Conservation (phyloP, 2,888 invertebrate species). For the Protonemura montana region DNA sequence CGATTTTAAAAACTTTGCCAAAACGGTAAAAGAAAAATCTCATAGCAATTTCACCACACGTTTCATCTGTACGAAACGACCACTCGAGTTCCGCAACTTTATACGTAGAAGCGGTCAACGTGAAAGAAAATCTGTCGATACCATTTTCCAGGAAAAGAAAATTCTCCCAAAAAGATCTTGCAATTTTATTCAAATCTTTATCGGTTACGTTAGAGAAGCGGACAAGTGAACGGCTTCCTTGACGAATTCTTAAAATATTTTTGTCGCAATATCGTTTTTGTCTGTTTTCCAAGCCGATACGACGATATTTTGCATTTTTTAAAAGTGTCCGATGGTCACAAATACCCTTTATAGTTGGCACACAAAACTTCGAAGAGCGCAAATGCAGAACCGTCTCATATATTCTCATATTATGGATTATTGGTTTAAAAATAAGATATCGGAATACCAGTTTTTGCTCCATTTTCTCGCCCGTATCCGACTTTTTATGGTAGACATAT, state of each 20-base stretch:
- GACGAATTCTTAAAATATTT: background rate
- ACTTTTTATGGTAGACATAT: background rate
- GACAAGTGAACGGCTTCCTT: background rate
- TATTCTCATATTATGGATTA: too few relatives aligned
- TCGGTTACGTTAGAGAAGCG: background rate
- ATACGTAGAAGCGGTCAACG: background rate
- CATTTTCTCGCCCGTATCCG: background rate
- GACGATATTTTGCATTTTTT: background rate
- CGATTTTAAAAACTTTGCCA: too few relatives aligned
- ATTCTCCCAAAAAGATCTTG: background rate
- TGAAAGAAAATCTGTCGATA: too few relatives aligned
- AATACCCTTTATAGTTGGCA: background rate
- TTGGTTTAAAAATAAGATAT: background rate
- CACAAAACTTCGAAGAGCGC: background rate
- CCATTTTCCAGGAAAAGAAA: background rate
- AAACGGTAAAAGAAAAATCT: background rate
- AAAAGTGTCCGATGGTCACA: background rate
- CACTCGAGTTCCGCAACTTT: background rate
- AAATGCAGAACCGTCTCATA: background rate
- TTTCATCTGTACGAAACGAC: background rate
- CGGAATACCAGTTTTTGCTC: background rate
- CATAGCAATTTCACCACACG: background rate
- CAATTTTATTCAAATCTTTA: background rate
- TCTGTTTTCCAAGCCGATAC: background rate
- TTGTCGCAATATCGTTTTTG: background rate